Conservation (phyloP, 2,888 invertebrate species). For the Digitonthophagus gazella region DNA sequence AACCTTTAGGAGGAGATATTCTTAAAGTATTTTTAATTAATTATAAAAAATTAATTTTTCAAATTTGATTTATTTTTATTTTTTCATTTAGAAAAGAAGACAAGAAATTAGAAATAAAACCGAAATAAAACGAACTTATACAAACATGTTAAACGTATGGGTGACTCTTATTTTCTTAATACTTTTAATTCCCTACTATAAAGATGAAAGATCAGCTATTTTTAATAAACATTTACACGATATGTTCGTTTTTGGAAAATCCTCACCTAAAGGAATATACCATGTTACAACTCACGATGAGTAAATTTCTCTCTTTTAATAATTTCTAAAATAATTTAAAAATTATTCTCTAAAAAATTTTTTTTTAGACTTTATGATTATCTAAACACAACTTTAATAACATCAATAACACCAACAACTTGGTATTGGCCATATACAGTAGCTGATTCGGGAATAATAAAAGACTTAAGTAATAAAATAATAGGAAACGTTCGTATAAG, state of each 20-base stretch:
- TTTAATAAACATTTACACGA: background rate
- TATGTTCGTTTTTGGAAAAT: background rate
- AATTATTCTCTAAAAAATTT: too few species aligned
- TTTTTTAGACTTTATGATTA: background rate
- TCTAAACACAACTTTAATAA: background rate
- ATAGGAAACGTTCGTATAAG: background rate
- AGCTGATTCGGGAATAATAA: background rate
- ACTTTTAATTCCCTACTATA: background rate
- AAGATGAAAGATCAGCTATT: background rate
- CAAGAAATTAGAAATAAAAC: slow-evolving; percentile 2
- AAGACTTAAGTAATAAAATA: background rate
- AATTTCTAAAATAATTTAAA: background rate
- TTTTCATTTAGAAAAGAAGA: background rate
- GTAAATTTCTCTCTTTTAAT: background rate
- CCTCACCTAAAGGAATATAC: background rate
- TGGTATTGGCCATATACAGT: slow-evolving; percentile 5
- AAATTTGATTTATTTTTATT: background rate
- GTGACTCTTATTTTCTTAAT: background rate
- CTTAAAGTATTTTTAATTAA: background rate
- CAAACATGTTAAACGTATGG: background rate
- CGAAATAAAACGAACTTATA: background rate
- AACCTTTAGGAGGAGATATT: slow-evolving; percentile 1
- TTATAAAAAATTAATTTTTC: too few species aligned
- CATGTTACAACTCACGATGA: background rate
- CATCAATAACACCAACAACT: background rate